Base-by-base conservation (phyloP, 2,113 vertebrate species). In the Rousettus leschenaultii region DNA sequence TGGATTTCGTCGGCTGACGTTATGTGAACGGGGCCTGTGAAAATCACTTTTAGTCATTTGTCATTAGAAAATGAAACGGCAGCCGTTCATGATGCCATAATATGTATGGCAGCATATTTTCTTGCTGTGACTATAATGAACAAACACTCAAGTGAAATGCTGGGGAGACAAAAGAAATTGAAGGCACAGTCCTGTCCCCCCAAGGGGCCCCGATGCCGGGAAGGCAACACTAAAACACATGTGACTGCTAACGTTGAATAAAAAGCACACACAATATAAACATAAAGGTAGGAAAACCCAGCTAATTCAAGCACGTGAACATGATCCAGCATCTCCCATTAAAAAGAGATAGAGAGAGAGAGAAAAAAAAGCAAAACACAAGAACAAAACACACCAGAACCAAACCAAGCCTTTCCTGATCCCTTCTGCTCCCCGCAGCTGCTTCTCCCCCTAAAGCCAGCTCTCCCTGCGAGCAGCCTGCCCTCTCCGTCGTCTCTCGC, bases 51-150 rank as follows among this genome's bases (percentile, higher is more conserved):
- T 28, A 28, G 66, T 33, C 3, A 30, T 73, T 38, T 24, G 26
- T 66, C 45, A 7, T 28, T 59, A 71, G 84, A 61, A 86, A 53
- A 40, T 0, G n/a, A 71, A 51, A n/a, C 1, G 18, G 61, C 10
- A 68, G 57, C 40, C 19, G 10, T 19, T 63, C 5, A 0, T 0
- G 8, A 77, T 2, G 6, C 45, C 13, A 0, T 0, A 38, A 35
- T 10, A 21, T 1, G 0, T 0, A 73, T 0, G 2, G 74, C 73
- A 66, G 40, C 19, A 26, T 61, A 22, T 6, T 70, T 71, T 51
- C 75, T 71, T 53, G 65, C 45, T 28, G 15, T 43, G 59, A 53
- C 35, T 55, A 26, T 3, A 38, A 66, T 11, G 61, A 66, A 79
- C 66, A 59, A 45, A 85, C 1, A 45, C 28, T 19, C 12, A 12